Evolutionary conservation across 2,888 invertebrate genomes (phyloP), one percentile per base, ranked within the genome.

Genomic region (Drosophila atroscutellata): DNA sequence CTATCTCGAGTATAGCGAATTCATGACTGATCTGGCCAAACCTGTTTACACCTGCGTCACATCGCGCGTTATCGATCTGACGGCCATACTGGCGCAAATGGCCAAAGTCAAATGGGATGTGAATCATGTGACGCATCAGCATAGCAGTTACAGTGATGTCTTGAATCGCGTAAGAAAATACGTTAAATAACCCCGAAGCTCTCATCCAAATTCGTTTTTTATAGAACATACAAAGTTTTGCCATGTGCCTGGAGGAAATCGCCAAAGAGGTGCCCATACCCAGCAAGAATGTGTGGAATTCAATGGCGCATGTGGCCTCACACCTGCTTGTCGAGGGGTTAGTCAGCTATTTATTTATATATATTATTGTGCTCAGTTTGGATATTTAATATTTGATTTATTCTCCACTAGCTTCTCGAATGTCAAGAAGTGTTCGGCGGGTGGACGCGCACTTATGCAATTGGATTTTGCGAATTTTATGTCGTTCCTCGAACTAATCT

Each of bases 381-480:
- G 7, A 26, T 39, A n/a, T 30, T 2, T 18, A 3, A 60, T 30
- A 9, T 45, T 7, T 37, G 5, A 45, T 24, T 4, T 2, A 7
- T 55, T 26, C 11, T 1, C 6, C 0, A 32, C 0, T 58, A 97
- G 92, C 36, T 98, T 97, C 93, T 96, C 98, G 0, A 96, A 96
- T 88, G 97, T 97, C 0, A 97, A 97, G 74, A 98, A 98, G 92
- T 99, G 99, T 93, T 97, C 98, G 0, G 98, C 98, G 83, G 99
- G 98, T 30, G 99, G 99, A 0, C 94, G 99, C 45, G 99, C 98
- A 0, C 93, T 99, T 13, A 99, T 99, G 99, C 99, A 99, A 91
- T 94, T 99, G 28, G 99, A 99, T 94, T 99, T 98, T 90, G 97
- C 98, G 9, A 99, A 99, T 92, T 95, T 99, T 74, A 95, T 98